A percentile compares a stretch with the other conserved stretches of the same genome.
Evolutionary conservation across 2,113 vertebrate genomes (phyloP).

Genomic region (Hyperopisus bebe): DNA sequence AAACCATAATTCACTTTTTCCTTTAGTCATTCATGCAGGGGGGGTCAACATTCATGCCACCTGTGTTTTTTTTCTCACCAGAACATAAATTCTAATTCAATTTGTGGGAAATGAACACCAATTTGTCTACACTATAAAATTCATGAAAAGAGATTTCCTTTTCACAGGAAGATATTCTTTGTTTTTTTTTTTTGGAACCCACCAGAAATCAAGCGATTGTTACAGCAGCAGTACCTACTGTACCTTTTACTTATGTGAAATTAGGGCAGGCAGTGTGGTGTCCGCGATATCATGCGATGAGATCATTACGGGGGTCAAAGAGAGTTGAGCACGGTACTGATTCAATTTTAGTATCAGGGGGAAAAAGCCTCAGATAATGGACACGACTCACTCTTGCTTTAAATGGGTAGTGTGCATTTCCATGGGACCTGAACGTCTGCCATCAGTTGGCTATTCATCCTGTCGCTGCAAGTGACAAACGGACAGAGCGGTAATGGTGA

Average conservation of each 20-base stretch:
- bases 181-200: not conserved
- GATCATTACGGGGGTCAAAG: not conserved
- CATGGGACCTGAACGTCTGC: not conserved
- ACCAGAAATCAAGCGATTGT: not conserved
- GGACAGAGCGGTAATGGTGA: not conserved
- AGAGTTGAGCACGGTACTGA: constrained; percentile 1
- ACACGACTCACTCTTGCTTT: not conserved
- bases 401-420: not conserved
- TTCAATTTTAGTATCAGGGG: not conserved
- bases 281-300: not conserved
- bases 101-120: constrained; percentile 38
- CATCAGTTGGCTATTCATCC: not conserved
- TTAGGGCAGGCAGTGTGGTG: not conserved
- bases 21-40: constrained; percentile 52
- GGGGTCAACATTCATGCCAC: constrained; percentile 30
- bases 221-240: not conserved
- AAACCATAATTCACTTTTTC: constrained; percentile 32
- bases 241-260: constrained; percentile 8
- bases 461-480: not conserved
- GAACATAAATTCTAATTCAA: constrained; percentile 51
- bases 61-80: constrained; percentile 10
- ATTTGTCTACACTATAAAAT: constrained; percentile 37
- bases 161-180: constrained; percentile 30
- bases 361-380: not conserved
- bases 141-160: constrained; percentile 38